These are phyloP conservation scores for Globodera ellingtonae DNA, from an alignment of 1,140 invertebrate species.

Conservation along the genomic window DNA sequence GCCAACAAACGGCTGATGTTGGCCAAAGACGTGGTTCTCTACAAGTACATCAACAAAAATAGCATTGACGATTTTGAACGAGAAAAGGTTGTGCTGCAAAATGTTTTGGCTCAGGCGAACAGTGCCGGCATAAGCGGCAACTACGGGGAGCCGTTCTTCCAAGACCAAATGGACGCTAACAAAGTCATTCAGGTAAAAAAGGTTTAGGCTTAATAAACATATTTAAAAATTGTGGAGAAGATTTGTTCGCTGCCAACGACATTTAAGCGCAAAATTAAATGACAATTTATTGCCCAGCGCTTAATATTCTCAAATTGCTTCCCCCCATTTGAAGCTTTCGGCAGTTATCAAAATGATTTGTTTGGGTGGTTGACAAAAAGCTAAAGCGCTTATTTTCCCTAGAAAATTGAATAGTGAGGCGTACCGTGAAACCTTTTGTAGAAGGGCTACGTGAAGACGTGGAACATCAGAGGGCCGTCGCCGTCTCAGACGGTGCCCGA, in stretches of 20 bases:
- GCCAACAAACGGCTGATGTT: constrained; percentile 8
- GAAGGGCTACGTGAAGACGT: background rate
- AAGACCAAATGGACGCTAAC: constrained; percentile 20
- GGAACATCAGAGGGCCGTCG: no score
- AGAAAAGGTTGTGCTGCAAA: background rate
- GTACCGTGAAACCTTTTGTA: background rate
- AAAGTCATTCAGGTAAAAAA: constrained; percentile 17
- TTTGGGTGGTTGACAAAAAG: no score
- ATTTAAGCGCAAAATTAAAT: no score
- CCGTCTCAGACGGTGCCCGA: background rate
- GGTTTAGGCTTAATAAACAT: background rate
- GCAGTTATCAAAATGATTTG: no score
- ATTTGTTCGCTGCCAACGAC: no score
- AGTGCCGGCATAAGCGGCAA: background rate
- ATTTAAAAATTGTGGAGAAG: no score
- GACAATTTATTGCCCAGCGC: no score
- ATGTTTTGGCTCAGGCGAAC: background rate
- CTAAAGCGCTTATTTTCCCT: no score
- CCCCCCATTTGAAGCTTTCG: no score
- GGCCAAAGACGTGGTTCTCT: constrained; percentile 10
- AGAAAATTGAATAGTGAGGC: no score
- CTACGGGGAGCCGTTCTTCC: constrained; percentile 2
- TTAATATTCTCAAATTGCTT: no score
- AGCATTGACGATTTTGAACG: background rate
- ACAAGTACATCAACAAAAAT: background rate